Percentiles rank a stretch among this genome's conserved stretches.
These are phyloP conservation scores for Homarus gammarus DNA, from an alignment of 2,888 invertebrate species.

Conservation along the genomic window DNA sequence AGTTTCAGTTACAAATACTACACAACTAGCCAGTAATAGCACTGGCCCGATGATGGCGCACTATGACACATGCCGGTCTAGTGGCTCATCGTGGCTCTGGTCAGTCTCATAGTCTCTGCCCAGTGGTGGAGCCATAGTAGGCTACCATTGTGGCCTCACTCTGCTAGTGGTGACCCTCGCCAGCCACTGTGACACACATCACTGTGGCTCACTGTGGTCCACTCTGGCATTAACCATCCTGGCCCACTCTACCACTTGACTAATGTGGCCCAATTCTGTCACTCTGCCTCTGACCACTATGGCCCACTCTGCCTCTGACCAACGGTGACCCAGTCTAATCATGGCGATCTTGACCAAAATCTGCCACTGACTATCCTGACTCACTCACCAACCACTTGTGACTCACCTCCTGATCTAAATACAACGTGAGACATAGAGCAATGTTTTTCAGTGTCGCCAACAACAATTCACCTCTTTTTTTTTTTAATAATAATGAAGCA, in stretches of 20 bases:
- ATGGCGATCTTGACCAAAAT: too few species aligned
- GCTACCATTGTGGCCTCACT: too few species aligned
- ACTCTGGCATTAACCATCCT: too few species aligned
- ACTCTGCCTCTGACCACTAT: not conserved
- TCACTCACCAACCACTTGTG: not conserved
- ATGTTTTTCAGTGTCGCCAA: constrained; percentile 13
- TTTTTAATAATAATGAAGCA: constrained; percentile 11
- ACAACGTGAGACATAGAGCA: constrained; percentile 1
- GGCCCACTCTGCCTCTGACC: not conserved
- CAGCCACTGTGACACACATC: too few species aligned
- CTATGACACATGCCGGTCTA: constrained; percentile 15
- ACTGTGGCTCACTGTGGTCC: too few species aligned
- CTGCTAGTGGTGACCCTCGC: not conserved
- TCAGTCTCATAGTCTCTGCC: not conserved
- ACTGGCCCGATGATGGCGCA: constrained; percentile 24
- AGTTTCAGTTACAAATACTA: constrained; percentile 40
- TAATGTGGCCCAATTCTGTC: too few species aligned
- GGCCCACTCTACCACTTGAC: too few species aligned
- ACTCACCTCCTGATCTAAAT: not conserved
- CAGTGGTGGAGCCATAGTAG: too few species aligned
- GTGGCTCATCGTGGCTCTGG: constrained; percentile 11
- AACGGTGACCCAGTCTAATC: not conserved
- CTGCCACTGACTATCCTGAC: too few species aligned
- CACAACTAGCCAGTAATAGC: constrained; percentile 16
- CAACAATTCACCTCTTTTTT: constrained; percentile 5